Evolutionary conservation across 1,140 invertebrate genomes (phyloP), one percentile per base, ranked within the genome.

Genomic region (Elymnias hypermnestra): DNA sequence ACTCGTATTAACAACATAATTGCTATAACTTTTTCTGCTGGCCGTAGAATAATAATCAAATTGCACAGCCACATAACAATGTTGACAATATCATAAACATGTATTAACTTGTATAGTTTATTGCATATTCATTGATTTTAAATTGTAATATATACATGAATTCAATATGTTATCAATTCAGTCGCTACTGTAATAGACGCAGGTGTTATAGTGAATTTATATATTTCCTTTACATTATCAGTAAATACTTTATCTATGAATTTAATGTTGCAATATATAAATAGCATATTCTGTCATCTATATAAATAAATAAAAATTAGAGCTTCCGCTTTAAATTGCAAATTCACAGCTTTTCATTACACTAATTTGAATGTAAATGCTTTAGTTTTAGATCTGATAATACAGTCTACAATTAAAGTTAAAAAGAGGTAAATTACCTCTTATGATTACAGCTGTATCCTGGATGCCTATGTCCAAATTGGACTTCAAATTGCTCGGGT

Each of bases 41-140:
- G 19, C 33, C 17, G 33, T 36, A 19, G 3, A 19, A 19, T 19
- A 21, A 21, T 36, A 36, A 36, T 36, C 33, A 36, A 36, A 36
- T 36, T 36, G 17, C 33, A 19, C 15, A 3, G 9, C n/a, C 9
- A 36, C 33, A 36, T 36, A 10, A 36, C 17, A 19, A 33, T 33
- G 31, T 33, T 33, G 14, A 33, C 33, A 36, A 36, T 36, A 36
- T 21, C 33, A 36, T 36, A 36, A 36, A 36, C 33, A 46, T 10
- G 23, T 29, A 43, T 43, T 43, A 38, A 38, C 10, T 28, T 19
- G 15, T 38, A 37, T 26, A 15, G 18, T 38, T 28, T 46, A 28
- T 29, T 38, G 14, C 9, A 6, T 28, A 38, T 46, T 38, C 25
- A 46, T 46, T 46, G 21, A 46, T 29, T 46, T 38, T 36, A 29